Base-by-base conservation (phyloP, 1,140 invertebrate genomes). In the Atopsyche davidsoni region DNA sequence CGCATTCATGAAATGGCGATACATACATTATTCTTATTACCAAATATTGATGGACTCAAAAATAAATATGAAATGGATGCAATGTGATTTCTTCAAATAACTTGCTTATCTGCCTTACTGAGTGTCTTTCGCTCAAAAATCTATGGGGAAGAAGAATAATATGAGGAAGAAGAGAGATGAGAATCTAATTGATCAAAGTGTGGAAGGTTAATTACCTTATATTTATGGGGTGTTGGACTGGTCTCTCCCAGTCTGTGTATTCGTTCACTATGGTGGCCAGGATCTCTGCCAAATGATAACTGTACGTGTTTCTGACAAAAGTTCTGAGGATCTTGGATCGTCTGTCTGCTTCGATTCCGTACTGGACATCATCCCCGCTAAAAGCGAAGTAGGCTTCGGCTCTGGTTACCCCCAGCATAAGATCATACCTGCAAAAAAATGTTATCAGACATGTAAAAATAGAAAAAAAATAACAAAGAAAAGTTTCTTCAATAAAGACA, bases 201-300 rank as follows among this genome's bases (percentile, higher is more conserved):
- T n/a, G 18, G n/a, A 34, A 21, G n/a, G 11, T 42, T 19, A 22
- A 61, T 68, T 69, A 83, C 82, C 81, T 79, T 34, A 94, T 88
- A 69, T 88, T 89, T 57, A 92, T 87, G 18, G 92, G 91, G 79
- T 95, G 90, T 62, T 92, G 89, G 6, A 92, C 83, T 2, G 92
- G 90, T 57, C 87, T 78, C 62, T 95, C 91, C 94, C 94, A 97
- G 66, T 97, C 92, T 2, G 92, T 96, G 68, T 98, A 99, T 65
- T 98, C 92, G 69, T 98, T 96, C 56, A 97, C 86, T 59, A 90
- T 89, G 6, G 87, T 89, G 2, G 87, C 87, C 25, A 89, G 72
- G 58, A 90, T 90, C 69, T 90, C 87, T 4, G 84, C 83, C 31
- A 88, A 73, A 66, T 90, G 87, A 66, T 83, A 93, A 63, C 85